Conservation (phyloP, 2,888 invertebrate genomes). For the Polia nebulosa region DNA sequence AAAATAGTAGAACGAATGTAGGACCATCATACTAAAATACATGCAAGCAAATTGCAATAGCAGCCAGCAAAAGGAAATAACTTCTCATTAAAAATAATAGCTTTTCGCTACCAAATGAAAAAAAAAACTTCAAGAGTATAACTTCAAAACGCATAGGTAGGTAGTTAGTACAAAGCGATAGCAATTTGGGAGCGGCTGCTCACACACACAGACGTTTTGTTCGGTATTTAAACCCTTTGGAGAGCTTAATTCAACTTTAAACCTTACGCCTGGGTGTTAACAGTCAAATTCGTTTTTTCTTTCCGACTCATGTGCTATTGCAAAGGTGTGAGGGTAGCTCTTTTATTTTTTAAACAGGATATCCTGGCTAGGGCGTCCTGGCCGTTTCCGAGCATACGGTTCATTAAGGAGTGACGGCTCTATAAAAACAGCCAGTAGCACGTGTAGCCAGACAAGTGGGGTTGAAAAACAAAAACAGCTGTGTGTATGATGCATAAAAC, state of each 20-base stretch:
- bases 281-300: conserved; percentile 51
- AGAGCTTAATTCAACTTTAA: conserved; percentile 60
- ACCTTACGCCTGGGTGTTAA: conserved; percentile 59
- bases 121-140: conserved; percentile 50
- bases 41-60: neutral
- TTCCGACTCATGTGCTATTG: conserved; percentile 49
- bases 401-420: conserved; percentile 79
- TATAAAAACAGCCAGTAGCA: conserved; percentile 82
- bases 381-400: conserved; percentile 84
- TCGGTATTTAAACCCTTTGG: conserved; percentile 46
- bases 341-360: conserved; percentile 89
- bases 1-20: neutral
- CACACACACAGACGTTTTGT: conserved; percentile 41
- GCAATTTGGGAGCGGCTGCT: conserved; percentile 61
- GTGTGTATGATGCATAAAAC: conserved; percentile 53
- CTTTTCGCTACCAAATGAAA: conserved; percentile 45
- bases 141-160: conserved; percentile 52
- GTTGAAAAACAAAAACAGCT: conserved; percentile 70
- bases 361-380: conserved; percentile 83
- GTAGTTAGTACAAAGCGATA: conserved; percentile 57
- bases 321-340: conserved; percentile 84
- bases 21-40: conserved; percentile 25
- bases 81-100: conserved; percentile 48
- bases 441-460: conserved; percentile 82
- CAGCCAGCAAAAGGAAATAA: conserved; percentile 25